Conservation (phyloP, 2,888 invertebrate genomes). For the Drosophila parthenogenetica region DNA sequence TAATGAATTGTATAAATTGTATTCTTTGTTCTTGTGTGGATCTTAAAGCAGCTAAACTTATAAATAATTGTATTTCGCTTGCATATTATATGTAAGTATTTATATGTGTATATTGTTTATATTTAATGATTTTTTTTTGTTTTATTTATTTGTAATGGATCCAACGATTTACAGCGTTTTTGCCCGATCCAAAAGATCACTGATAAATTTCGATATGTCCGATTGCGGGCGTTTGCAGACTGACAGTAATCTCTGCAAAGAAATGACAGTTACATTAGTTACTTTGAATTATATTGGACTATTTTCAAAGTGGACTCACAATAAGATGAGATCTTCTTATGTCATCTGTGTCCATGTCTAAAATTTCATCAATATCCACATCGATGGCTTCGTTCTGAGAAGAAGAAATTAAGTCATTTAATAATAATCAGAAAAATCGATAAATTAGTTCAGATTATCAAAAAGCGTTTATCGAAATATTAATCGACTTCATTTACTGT, state of each 20-base stretch:
- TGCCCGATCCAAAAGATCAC: constrained; percentile 94
- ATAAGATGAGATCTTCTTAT: constrained; percentile 92
- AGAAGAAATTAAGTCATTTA: constrained; percentile 60
- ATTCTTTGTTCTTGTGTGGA: constrained; percentile 60
- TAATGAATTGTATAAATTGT: constrained; percentile 40
- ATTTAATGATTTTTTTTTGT: constrained; percentile 39
- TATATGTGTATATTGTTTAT: constrained; percentile 45
- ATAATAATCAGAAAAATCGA: neutral
- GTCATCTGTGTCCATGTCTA: constrained; percentile 96
- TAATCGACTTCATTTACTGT: no score
- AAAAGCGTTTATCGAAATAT: no score
- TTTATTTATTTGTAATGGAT: constrained; percentile 28
- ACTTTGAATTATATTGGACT: neutral
- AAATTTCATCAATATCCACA: constrained; percentile 96
- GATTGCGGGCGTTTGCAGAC: constrained; percentile 94
- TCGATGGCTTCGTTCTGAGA: constrained; percentile 89
- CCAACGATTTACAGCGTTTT: constrained; percentile 88
- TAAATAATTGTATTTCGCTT: constrained; percentile 66
- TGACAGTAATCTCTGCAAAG: constrained; percentile 89
- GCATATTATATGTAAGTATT: constrained; percentile 55
- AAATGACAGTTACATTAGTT: constrained; percentile 4
- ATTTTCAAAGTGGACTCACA: constrained; percentile 85
- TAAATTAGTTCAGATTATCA: constrained; percentile 39
- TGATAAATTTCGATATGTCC: constrained; percentile 96
- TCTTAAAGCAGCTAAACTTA: constrained; percentile 78